A percentile compares a stretch with the other conserved stretches of the same genome.
Conservation (phyloP, 2,888 invertebrate genomes). For the Drosophila recens region DNA sequence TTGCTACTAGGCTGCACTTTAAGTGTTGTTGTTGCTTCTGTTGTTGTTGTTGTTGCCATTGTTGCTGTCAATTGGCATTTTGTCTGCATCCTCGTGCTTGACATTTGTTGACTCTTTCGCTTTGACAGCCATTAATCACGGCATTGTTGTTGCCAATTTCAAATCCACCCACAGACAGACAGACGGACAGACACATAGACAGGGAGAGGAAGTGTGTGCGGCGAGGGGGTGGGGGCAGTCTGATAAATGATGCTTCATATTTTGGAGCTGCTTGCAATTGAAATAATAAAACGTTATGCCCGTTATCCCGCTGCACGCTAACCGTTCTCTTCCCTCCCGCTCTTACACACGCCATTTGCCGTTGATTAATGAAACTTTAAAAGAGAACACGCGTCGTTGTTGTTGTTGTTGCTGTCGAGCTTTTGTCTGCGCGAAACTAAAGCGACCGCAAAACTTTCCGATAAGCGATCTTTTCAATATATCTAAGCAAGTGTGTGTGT, state of each 20-base stretch:
- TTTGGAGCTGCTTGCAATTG: constrained; percentile 72
- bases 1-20: constrained; percentile 8
- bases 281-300: constrained; percentile 72
- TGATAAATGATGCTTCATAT: constrained; percentile 78
- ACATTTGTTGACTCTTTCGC: constrained; percentile 81
- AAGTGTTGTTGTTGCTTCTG: constrained; percentile 20
- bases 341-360: constrained; percentile 9
- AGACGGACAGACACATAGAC: constrained; percentile 13
- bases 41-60: constrained; percentile 27
- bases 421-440: constrained; percentile 65
- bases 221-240: constrained; percentile 21
- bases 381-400: constrained; percentile 63
- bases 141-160: constrained; percentile 77
- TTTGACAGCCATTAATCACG: constrained; percentile 80
- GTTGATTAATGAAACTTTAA: constrained; percentile 79
- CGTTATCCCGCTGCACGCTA: constrained; percentile 5
- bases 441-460: constrained; percentile 74
- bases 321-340: not conserved
- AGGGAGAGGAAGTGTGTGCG: not conserved
- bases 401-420: constrained; percentile 16
- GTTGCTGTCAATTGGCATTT: constrained; percentile 57
- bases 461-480: constrained; percentile 66
- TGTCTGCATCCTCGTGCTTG: constrained; percentile 52
- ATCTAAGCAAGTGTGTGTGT: not conserved
- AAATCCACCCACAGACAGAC: constrained; percentile 64